Evolutionary conservation across 2,797 vertebrate species (phyloP).

Genomic region (Muscicapa striata): DNA sequence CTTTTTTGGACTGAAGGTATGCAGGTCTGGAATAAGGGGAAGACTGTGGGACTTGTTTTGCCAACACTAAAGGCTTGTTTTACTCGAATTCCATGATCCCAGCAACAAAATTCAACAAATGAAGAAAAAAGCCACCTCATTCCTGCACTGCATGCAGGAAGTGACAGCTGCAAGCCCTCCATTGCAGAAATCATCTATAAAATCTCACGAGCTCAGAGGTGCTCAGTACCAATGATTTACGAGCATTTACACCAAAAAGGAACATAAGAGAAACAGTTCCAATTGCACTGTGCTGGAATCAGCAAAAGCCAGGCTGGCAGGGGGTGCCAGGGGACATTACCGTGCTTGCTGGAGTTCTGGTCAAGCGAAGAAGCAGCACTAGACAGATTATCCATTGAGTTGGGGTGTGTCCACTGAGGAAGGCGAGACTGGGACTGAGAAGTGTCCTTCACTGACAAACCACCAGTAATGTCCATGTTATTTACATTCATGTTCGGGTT

Average conservation of each 20-base stretch:
- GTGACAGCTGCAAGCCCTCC: not conserved
- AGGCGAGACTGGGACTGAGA: slow-evolving; percentile 96
- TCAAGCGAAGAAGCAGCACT: slow-evolving; percentile 92
- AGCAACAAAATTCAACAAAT: not conserved
- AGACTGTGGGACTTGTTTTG: not conserved
- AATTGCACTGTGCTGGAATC: not conserved
- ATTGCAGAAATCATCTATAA: not conserved
- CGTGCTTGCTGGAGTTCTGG: slow-evolving; percentile 94
- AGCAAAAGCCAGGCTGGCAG: not conserved
- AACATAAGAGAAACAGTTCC: not conserved
- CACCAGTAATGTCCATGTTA: slow-evolving; percentile 92
- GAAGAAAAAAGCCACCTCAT: fast-evolving
- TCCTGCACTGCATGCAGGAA: not conserved
- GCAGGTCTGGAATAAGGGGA: not conserved
- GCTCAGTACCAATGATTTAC: not conserved
- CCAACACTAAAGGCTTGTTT: not conserved
- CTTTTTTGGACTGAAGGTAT: not conserved
- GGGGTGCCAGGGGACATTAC: slow-evolving; percentile 66
- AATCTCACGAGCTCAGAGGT: not conserved
- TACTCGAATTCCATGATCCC: not conserved
- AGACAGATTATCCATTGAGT: slow-evolving; percentile 91
- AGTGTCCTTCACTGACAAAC: slow-evolving; percentile 93
- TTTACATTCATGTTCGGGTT: slow-evolving; percentile 96
- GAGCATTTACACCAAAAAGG: not conserved
- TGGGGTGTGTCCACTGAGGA: slow-evolving; percentile 98